Evolutionary conservation across 1,140 invertebrate genomes (phyloP).

Genomic region (Magallana gigas): DNA sequence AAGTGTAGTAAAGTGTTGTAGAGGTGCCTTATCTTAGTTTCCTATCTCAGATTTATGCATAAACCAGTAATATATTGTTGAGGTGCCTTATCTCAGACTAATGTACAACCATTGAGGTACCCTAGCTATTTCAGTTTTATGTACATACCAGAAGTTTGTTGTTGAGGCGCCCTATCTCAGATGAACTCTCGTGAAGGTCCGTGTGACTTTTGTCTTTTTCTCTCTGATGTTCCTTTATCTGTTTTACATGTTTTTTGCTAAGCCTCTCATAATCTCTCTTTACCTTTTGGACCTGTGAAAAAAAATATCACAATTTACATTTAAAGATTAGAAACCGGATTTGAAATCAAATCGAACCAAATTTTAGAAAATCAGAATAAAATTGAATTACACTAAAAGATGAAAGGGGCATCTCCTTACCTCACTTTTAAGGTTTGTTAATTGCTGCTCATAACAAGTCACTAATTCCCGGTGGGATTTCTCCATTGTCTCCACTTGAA

Average conservation of each 20-base stretch:
- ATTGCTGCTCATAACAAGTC: constrained; percentile 65
- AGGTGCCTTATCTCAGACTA: background rate
- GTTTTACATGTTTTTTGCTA: constrained; percentile 60
- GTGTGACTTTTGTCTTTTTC: constrained; percentile 55
- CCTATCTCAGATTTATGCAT: background rate
- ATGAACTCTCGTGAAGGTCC: constrained; percentile 56
- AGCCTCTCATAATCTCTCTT: constrained; percentile 67
- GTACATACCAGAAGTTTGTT: constrained; percentile 62
- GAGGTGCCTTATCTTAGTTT: no score
- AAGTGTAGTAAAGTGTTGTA: no score
- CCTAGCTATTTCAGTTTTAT: no score
- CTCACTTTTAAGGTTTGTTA: constrained; percentile 62
- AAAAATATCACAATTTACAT: background rate
- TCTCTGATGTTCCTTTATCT: constrained; percentile 59
- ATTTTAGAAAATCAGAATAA: no score
- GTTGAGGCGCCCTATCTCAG: constrained; percentile 60
- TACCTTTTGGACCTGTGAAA: constrained; percentile 62
- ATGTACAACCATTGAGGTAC: no score
- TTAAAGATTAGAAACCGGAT: no score
- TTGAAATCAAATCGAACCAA: no score
- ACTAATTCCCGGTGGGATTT: constrained; percentile 63
- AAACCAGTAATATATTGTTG: background rate
- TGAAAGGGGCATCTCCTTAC: constrained; percentile 42
- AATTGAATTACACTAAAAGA: no score
- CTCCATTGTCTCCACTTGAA: constrained; percentile 60